phyloP scores from a whole-genome alignment of 2,888 invertebrate genomes.

The Siphlonurus alternatus region DNA sequence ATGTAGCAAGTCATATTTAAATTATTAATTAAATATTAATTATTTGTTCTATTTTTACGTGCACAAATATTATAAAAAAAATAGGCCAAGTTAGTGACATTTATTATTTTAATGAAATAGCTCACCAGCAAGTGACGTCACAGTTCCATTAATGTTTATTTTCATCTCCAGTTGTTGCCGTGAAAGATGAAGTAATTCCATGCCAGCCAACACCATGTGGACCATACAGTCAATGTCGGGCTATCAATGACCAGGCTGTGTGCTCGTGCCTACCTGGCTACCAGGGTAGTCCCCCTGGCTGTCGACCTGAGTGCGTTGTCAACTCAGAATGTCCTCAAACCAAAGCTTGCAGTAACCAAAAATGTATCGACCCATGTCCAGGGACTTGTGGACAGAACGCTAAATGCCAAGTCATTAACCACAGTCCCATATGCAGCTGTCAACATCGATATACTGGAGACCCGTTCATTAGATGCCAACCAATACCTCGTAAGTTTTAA shows the following conservation, averaged over 20 bases:
- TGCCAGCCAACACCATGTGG: conserved; percentile 18
- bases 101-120: too few relatives aligned
- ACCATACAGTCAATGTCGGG: conserved; percentile 23
- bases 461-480: conserved; percentile 58
- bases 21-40: too few relatives aligned
- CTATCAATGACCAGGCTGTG: conserved; percentile 39
- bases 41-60: too few relatives aligned
- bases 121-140: too few relatives aligned
- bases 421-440: conserved; percentile 20
- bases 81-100: too few relatives aligned
- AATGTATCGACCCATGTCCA: conserved; percentile 11
- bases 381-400: conserved; percentile 66
- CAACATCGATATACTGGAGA: conserved; percentile 45
- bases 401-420: conserved; percentile 35
- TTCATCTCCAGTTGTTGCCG: conserved; percentile 5
- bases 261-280: conserved; percentile 46
- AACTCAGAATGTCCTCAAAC: conserved; percentile 18
- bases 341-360: conserved; percentile 13
- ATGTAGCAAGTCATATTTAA: too few relatives aligned
- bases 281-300: conserved; percentile 42
- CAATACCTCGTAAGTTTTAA: conserved; percentile 23
- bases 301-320: conserved; percentile 14
- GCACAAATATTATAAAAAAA: too few relatives aligned
- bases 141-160: too few relatives aligned
- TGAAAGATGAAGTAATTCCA: conserved; percentile 5